Percentiles rank a stretch among this genome's conserved stretches.
phyloP scores from a whole-genome alignment of 2,888 invertebrate genomes.

The Melanchra persicariae region DNA sequence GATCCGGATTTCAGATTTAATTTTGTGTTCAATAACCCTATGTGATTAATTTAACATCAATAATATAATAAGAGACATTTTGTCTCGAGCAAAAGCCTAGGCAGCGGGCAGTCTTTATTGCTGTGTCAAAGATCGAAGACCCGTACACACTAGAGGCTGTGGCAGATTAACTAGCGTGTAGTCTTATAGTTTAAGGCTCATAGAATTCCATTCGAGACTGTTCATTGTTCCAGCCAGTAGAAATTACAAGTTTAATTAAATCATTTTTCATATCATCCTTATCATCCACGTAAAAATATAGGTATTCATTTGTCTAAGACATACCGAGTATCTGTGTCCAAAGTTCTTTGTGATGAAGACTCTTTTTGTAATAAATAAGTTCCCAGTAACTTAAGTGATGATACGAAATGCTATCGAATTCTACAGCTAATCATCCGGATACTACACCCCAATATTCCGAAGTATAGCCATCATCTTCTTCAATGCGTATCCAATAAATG shows the following conservation, averaged over 20 bases:
- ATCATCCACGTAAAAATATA: not conserved
- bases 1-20: conserved; percentile 4
- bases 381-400: not conserved
- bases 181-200: not conserved
- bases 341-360: not conserved
- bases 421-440: not conserved
- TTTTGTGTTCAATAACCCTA: conserved; percentile 4
- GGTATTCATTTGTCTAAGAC: not conserved
- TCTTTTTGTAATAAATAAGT: not conserved
- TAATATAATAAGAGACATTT: not conserved
- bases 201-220: not conserved
- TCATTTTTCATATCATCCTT: not conserved
- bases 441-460: not conserved
- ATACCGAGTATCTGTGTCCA: too few species aligned
- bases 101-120: not conserved
- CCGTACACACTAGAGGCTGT: not conserved
- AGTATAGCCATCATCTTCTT: not conserved
- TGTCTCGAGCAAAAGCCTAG: not conserved
- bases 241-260: not conserved
- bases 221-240: not conserved
- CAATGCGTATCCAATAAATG: not conserved
- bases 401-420: not conserved
- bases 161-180: not conserved
- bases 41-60: conserved; percentile 17
- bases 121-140: not conserved